These are phyloP conservation scores for Eurosta solidaginis DNA, from an alignment of 1,140 invertebrate species.

Conservation along the genomic window DNA sequence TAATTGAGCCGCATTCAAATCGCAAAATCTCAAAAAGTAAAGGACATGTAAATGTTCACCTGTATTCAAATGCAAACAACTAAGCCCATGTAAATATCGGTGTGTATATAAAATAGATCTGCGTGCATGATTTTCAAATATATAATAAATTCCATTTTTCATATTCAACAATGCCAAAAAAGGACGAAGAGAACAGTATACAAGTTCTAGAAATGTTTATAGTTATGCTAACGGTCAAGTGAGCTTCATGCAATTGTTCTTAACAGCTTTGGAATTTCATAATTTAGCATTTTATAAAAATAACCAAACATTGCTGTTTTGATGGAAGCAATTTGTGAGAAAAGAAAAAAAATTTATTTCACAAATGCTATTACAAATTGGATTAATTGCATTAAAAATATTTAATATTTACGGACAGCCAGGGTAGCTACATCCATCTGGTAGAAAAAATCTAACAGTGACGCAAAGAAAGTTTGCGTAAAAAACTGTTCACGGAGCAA, in stretches of 20 bases:
- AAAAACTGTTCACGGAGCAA: too few species aligned
- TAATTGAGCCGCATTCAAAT: constrained; percentile 41
- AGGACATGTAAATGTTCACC: neutral
- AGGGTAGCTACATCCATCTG: too few species aligned
- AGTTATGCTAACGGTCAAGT: neutral
- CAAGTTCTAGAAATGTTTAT: neutral
- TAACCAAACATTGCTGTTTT: constrained; percentile 47
- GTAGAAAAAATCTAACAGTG: too few species aligned
- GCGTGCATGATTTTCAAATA: constrained; percentile 33
- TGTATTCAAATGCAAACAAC: neutral
- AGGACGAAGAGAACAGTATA: neutral
- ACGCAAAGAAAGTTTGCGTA: too few species aligned
- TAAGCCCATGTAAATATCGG: neutral
- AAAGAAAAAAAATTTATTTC: constrained; percentile 1
- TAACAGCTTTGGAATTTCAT: constrained; percentile 31
- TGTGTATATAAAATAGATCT: neutral
- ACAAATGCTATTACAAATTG: neutral
- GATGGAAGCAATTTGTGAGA: constrained; percentile 52
- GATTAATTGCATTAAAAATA: neutral
- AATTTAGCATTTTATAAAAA: constrained; percentile 58
- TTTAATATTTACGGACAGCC: too few species aligned
- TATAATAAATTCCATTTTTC: constrained; percentile 39
- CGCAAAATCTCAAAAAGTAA: neutral
- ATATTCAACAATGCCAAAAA: constrained; percentile 35
- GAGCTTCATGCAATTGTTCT: neutral